phyloP scores from a whole-genome alignment of 1,140 invertebrate species.

The Heliothis virescens region DNA sequence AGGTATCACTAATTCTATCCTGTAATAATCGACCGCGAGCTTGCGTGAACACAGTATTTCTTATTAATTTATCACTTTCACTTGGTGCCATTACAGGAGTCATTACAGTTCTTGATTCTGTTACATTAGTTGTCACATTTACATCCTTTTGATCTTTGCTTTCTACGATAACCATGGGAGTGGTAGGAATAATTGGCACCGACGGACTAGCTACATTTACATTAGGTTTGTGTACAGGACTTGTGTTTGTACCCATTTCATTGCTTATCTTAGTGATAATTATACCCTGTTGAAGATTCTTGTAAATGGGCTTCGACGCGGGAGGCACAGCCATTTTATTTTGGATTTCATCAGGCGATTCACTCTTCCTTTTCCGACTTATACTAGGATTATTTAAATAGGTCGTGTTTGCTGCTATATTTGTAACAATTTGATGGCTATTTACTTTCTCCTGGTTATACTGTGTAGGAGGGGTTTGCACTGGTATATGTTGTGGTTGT shows the following conservation, averaged over 20 bases:
- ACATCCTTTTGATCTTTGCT: slow-evolving; percentile 21
- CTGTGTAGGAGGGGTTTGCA: background rate
- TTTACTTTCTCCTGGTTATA: slow-evolving; percentile 21
- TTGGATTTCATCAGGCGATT: slow-evolving; percentile 75
- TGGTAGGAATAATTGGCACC: background rate
- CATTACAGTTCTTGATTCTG: slow-evolving; percentile 7
- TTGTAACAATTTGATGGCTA: slow-evolving; percentile 3
- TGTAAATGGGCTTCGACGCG: slow-evolving; percentile 36
- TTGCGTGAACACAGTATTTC: slow-evolving; percentile 81
- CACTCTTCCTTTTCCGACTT: slow-evolving; percentile 79
- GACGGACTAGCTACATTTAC: slow-evolving; percentile 39
- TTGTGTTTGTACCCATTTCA: slow-evolving; percentile 67
- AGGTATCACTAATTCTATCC: slow-evolving; percentile 56
- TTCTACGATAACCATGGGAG: slow-evolving; percentile 13
- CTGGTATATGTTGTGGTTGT: slow-evolving; percentile 9
- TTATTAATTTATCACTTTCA: slow-evolving; percentile 76
- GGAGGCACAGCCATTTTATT: slow-evolving; percentile 64
- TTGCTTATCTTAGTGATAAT: slow-evolving; percentile 43
- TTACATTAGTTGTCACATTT: background rate
- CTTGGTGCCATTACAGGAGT: background rate
- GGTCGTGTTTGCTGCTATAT: slow-evolving; percentile 14
- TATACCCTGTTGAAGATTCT: slow-evolving; percentile 28
- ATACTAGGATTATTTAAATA: slow-evolving; percentile 54
- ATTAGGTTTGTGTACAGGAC: slow-evolving; percentile 58
- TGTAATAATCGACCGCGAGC: slow-evolving; percentile 71